Base-by-base conservation (phyloP, 2,113 vertebrate species). In the Ctenomys sociabilis region DNA sequence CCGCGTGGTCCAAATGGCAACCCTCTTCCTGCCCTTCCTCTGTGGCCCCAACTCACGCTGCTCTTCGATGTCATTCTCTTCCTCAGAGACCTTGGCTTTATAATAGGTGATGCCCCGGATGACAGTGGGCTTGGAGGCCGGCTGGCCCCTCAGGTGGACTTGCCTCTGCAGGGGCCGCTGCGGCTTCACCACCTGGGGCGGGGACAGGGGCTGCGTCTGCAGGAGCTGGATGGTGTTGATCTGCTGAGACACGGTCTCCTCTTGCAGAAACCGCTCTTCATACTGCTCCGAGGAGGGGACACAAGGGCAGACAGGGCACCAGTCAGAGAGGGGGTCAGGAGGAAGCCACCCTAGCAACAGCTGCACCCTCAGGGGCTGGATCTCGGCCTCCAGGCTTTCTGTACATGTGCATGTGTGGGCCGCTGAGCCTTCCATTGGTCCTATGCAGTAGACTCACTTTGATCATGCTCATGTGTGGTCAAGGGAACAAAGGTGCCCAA, bases 91-190 rank as follows among this genome's bases (percentile, higher is more conserved):
- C 96, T 99, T 99, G 14, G 99, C 99, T 97, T 99, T 99, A 97
- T 99, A 99, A 97, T 99, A 99, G 91, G 99, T 99, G 97, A 99
- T 98, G 37, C 99, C 99, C 96, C 99, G 98, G 95, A 99, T 98
- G 70, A 99, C 98, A 54, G 99, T 99, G 89, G 99, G 99, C 88
- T 98, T 98, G 81, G 98, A 98, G 61, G 98, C 98, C 0, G 98
- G 95, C 82, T 98, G 98, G 43, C 97, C 97, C 93, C 98, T 97
- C 70, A 98, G 35, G 0, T 40, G 93, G 75, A 98, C 96, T 93
- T 98, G 98, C 81, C 98, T 98, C 87, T 97, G 98, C 88, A 98
- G 70, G 13, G 98, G 97, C 90, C 97, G 97, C 96, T 97, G 95
- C 0, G 98, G 96, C 72, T 96, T 97, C 84, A 88, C 91, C 3